Evolutionary conservation across 2,113 vertebrate species (phyloP).

Genomic region (Dicerorhinus sumatrensis): DNA sequence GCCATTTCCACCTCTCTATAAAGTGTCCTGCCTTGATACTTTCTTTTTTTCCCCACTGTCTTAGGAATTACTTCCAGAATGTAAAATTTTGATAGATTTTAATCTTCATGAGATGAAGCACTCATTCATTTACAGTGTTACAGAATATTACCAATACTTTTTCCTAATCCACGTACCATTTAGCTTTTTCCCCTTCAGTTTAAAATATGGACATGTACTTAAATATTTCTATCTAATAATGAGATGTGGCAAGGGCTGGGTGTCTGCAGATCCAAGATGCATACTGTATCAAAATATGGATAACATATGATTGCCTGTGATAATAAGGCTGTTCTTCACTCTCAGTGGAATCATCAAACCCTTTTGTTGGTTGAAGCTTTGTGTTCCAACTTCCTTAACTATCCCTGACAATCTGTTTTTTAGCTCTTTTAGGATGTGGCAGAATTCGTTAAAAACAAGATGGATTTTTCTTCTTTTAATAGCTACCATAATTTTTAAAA

Average conservation of each 20-base stretch:
- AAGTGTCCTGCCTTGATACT: background rate
- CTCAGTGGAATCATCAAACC: background rate
- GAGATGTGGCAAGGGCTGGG: background rate
- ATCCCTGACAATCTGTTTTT: background rate
- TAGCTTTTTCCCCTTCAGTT: background rate
- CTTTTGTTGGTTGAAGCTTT: slow-evolving; percentile 43
- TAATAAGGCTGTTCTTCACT: background rate
- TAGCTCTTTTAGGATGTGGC: slow-evolving; percentile 11
- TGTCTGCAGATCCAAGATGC: slow-evolving; percentile 17
- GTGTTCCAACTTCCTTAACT: slow-evolving; percentile 45
- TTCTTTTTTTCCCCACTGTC: background rate
- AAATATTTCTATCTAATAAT: slow-evolving; percentile 20
- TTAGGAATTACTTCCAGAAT: slow-evolving; percentile 10
- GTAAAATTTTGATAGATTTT: slow-evolving; percentile 3
- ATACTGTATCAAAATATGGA: background rate
- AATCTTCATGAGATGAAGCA: background rate
- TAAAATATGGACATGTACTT: background rate
- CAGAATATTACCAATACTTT: background rate
- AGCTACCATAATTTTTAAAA: slow-evolving; percentile 50
- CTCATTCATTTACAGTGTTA: background rate
- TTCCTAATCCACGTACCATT: background rate
- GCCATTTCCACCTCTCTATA: background rate
- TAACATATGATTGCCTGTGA: background rate
- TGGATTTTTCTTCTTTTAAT: slow-evolving; percentile 54
- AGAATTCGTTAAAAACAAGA: slow-evolving; percentile 55